These are phyloP conservation scores for Myxocyprinus asiaticus DNA, from an alignment of 2,113 vertebrate species.

Conservation along the genomic window DNA sequence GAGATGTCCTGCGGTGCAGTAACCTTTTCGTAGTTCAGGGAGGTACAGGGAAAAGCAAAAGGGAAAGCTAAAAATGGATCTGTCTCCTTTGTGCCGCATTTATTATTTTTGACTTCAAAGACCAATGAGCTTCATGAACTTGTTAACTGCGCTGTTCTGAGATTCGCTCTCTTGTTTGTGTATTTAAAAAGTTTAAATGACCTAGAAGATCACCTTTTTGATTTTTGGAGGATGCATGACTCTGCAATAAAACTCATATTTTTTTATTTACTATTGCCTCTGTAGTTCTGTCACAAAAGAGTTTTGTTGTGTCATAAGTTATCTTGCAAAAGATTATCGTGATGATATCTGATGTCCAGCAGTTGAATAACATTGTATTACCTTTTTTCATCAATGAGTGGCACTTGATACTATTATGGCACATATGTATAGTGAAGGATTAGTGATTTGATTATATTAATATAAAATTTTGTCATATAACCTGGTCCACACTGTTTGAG, in stretches of 20 bases:
- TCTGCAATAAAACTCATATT: not conserved
- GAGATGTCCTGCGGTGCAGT: slow-evolving; percentile 32
- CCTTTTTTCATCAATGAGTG: no score
- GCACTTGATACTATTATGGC: no score
- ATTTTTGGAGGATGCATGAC: not conserved
- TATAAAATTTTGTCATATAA: no score
- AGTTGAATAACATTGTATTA: no score
- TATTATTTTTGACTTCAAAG: slow-evolving; percentile 9
- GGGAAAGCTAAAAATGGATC: slow-evolving; percentile 12
- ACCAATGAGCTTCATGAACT: slow-evolving; percentile 10
- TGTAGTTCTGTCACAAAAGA: no score
- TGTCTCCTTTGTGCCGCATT: not conserved
- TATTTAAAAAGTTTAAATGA: not conserved
- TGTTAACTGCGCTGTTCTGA: not conserved
- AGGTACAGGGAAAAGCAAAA: slow-evolving; percentile 1
- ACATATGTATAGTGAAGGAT: no score
- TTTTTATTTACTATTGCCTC: not conserved
- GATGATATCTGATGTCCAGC: no score
- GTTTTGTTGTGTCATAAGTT: no score
- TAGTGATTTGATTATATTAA: no score
- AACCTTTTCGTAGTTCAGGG: slow-evolving; percentile 23
- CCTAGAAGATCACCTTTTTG: not conserved
- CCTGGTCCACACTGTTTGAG: no score
- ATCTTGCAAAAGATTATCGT: no score
- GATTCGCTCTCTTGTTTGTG: not conserved